Evolutionary conservation across 2,113 vertebrate species (phyloP), one percentile per base, ranked within the genome.

Genomic region (Perca schrenkii): DNA sequence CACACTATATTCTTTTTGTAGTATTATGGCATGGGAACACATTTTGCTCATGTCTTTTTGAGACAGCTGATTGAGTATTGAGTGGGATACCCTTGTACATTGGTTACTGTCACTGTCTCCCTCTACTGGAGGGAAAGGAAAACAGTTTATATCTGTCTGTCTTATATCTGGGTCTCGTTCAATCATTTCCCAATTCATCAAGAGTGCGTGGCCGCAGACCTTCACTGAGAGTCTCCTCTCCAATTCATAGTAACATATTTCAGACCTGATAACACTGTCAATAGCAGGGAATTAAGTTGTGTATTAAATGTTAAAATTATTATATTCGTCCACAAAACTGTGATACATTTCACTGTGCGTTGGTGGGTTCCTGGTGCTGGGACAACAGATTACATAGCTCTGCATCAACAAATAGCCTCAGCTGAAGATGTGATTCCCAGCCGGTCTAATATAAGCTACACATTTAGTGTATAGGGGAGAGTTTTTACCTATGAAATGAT

Each of bases 51-150:
- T 25, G 58, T 52, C 10, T n/a, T 0, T 69, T 0, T 40, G 57
- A 0, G 14, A 10, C 14, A 25, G 56, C 46, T 71, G 16, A 78
- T 10, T 40, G 3, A 17, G 54, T 15, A 14, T 10, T 57, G 2
- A 71, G 0, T 28, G 54, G 14, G 2, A 7, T 19, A 3, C 22
- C 0, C 16, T 3, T 17, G 22, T 2, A 3, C 0, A 0, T 36
- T 36, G 7, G 13, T 15, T 6, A 4, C 12, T 1, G 71, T 68
- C 57, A 78, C 0, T 65, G 74, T 65, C 80, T 57, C 82, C 83
- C 53, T 49, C 89, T 86, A 1, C 22, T 79, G 89, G 74, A 52
- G 4, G 1, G 2, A 65, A 12, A 16, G 14, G 14, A 43, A 0
- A 58, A 65, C 57, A 2, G 5, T 10, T 22, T 25, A 16, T 21